These are phyloP conservation scores for Dromius quadrimaculatus DNA, from an alignment of 2,888 invertebrate species.

Conservation along the genomic window DNA sequence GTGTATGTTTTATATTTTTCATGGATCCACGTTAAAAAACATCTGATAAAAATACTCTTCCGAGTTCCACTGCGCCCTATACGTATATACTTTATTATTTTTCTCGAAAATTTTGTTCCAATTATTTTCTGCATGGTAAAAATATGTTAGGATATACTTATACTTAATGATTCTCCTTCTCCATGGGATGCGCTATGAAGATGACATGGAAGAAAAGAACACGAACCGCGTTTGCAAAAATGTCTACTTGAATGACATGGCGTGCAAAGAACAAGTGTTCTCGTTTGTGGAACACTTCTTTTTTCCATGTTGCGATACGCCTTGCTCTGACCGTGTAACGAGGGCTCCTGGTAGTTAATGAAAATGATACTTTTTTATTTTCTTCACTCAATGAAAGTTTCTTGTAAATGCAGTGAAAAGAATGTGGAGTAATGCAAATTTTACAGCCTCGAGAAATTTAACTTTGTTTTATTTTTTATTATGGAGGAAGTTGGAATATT, in stretches of 20 bases:
- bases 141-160: background rate
- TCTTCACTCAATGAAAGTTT: slow-evolving; percentile 28
- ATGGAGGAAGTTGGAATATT: slow-evolving; percentile 14
- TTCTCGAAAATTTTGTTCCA: too few species aligned
- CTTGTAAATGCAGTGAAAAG: slow-evolving; percentile 24
- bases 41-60: too few species aligned
- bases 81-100: too few species aligned
- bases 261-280: slow-evolving; percentile 34
- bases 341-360: slow-evolving; percentile 32
- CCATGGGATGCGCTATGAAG: slow-evolving; percentile 4
- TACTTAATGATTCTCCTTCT: background rate
- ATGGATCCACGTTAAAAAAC: too few species aligned
- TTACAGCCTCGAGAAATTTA: slow-evolving; percentile 9
- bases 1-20: too few species aligned
- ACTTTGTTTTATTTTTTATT: slow-evolving; percentile 1
- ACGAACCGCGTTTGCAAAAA: slow-evolving; percentile 30
- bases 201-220: slow-evolving; percentile 30
- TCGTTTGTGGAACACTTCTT: slow-evolving; percentile 33
- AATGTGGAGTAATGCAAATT: slow-evolving; percentile 30
- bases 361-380: slow-evolving; percentile 34
- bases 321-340: slow-evolving; percentile 7
- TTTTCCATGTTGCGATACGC: slow-evolving; percentile 16
- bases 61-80: too few species aligned
- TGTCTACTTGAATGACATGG: slow-evolving; percentile 39
- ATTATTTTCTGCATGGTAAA: background rate